A percentile compares a stretch with the other conserved stretches of the same genome.
phyloP scores from a whole-genome alignment of 2,888 invertebrate genomes.

The Beris morrisii region DNA sequence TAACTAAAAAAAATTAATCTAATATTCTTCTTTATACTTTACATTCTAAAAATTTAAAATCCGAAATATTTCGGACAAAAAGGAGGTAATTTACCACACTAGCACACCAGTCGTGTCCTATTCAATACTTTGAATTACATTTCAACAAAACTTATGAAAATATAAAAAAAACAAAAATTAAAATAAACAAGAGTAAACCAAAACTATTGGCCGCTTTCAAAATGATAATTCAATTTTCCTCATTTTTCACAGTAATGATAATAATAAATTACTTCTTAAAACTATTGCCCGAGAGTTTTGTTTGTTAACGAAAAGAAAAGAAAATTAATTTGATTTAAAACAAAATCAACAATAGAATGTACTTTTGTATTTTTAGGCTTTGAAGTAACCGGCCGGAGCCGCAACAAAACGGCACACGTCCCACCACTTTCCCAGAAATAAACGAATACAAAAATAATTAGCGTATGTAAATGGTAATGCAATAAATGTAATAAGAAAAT shows the following conservation, averaged over 20 bases:
- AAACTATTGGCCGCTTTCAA: no score
- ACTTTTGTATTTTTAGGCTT: no score
- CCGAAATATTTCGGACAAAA: slow-evolving; percentile 2
- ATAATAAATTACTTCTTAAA: no score
- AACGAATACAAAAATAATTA: neutral
- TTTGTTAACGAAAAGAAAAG: no score
- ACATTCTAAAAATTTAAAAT: neutral
- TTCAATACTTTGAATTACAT: neutral
- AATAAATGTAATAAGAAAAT: neutral
- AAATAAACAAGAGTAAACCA: no score
- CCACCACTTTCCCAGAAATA: neutral
- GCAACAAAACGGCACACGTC: no score
- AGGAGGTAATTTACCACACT: neutral
- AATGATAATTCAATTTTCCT: no score
- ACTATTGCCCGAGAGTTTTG: no score
- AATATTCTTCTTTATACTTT: neutral
- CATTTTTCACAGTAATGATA: no score
- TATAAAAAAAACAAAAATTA: neutral
- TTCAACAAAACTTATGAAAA: neutral
- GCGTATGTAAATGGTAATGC: neutral
- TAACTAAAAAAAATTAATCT: slow-evolving; percentile 11
- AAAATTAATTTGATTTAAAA: no score
- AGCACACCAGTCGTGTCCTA: neutral
- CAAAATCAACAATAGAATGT: no score
- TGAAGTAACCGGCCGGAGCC: no score